These are phyloP conservation scores for Cydia amplana DNA, from an alignment of 1,140 invertebrate species.

Conservation along the genomic window DNA sequence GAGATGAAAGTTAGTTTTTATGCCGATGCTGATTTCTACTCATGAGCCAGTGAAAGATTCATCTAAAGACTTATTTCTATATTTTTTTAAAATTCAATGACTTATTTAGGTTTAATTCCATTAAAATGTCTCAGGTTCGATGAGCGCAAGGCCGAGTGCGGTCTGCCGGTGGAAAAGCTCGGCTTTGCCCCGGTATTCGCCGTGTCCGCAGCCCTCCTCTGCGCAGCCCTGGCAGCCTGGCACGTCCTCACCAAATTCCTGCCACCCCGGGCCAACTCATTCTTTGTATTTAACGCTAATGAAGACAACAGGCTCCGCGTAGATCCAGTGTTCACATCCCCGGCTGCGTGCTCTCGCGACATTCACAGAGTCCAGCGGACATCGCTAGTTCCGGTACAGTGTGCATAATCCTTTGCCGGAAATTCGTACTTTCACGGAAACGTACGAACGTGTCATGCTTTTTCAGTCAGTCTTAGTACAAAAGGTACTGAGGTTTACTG, in stretches of 20 bases:
- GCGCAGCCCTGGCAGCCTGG: constrained; percentile 46
- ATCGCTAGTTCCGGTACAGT: constrained; percentile 58
- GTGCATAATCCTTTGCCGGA: neutral
- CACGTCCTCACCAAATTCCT: constrained; percentile 55
- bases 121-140: constrained; percentile 57
- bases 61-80: too few species aligned
- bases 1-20: too few species aligned
- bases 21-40: too few species aligned
- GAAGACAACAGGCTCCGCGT: constrained; percentile 69
- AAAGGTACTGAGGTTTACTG: too few species aligned
- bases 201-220: constrained; percentile 50
- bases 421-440: too few species aligned
- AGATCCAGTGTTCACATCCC: constrained; percentile 51
- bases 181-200: constrained; percentile 57
- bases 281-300: constrained; percentile 70
- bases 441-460: too few species aligned
- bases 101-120: too few species aligned
- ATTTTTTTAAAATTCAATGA: too few species aligned
- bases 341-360: constrained; percentile 31
- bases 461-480: too few species aligned
- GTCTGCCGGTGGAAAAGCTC: constrained; percentile 52
- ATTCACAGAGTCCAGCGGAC: constrained; percentile 38
- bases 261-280: constrained; percentile 57
- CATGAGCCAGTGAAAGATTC: too few species aligned
- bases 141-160: constrained; percentile 59